These are phyloP conservation scores for Lepilemur septentrionalis DNA, from an alignment of 2,797 vertebrate genomes.

Conservation along the genomic window DNA sequence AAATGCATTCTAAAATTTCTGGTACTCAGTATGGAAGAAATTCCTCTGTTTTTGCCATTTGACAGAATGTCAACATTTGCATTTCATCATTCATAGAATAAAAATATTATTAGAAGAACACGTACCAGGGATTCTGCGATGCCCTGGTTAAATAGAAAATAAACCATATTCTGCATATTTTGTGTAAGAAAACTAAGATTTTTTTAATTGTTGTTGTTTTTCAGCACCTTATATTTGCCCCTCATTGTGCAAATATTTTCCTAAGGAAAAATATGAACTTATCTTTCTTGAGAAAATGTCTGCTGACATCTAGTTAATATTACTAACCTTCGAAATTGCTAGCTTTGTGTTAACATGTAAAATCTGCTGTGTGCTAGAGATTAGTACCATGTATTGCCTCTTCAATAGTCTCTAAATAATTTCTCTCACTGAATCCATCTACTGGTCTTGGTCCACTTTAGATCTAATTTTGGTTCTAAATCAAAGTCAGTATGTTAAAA, in stretches of 20 bases:
- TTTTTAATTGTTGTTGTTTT: neutral
- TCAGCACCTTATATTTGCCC: neutral
- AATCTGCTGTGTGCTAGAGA: neutral
- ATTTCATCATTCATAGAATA: neutral
- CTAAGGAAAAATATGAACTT: neutral
- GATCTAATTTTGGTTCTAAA: neutral
- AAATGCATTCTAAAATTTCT: neutral
- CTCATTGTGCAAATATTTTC: neutral
- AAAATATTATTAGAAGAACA: conserved; percentile 11
- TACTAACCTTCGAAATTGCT: neutral
- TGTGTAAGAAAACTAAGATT: neutral
- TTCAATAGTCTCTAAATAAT: neutral
- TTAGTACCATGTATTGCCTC: neutral
- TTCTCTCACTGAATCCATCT: neutral
- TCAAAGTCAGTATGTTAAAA: neutral
- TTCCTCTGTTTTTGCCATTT: neutral
- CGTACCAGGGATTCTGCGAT: neutral
- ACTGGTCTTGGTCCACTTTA: neutral
- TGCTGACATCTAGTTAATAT: neutral
- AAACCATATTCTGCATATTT: neutral
- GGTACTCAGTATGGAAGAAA: neutral
- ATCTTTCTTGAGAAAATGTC: neutral
- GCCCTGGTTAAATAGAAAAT: neutral
- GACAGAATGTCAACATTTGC: neutral
- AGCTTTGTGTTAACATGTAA: neutral